phyloP scores from a whole-genome alignment of 92 coral and sea anemone genomes.

The Umimayanthus kanabou region DNA sequence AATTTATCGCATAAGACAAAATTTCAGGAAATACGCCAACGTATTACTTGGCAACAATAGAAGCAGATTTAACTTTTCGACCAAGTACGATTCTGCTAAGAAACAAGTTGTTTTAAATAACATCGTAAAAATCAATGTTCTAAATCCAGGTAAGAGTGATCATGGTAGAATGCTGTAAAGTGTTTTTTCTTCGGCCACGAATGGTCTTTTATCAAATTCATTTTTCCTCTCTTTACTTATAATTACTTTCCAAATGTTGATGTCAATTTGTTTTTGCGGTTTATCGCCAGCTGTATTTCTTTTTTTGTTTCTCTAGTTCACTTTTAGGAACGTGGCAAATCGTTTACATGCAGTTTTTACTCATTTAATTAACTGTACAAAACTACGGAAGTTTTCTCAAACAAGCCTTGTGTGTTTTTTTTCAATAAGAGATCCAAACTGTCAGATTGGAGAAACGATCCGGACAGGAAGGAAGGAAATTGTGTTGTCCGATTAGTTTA shows the following conservation, averaged over 20 bases:
- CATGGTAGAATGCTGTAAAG: too few relatives aligned
- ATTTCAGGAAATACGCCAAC: constrained; percentile 3
- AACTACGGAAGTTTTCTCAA: background rate
- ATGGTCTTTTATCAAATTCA: too few relatives aligned
- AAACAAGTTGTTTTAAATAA: too few relatives aligned
- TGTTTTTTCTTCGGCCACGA: too few relatives aligned
- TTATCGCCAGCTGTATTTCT: background rate
- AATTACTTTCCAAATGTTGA: background rate
- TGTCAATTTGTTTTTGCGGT: background rate
- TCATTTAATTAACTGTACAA: too few relatives aligned
- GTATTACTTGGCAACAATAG: background rate
- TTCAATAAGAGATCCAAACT: background rate
- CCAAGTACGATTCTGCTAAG: too few relatives aligned
- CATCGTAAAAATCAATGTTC: too few relatives aligned
- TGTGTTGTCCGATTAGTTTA: background rate
- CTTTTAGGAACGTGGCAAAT: too few relatives aligned
- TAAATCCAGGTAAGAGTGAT: too few relatives aligned
- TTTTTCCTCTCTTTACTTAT: too few relatives aligned
- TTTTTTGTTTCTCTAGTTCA: background rate
- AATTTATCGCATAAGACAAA: background rate
- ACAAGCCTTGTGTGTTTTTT: too few relatives aligned
- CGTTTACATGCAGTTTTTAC: too few relatives aligned
- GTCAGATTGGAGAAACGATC: background rate
- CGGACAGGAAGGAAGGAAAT: background rate
- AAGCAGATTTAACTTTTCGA: background rate